These are phyloP conservation scores for Drosophila acutilabella DNA, from an alignment of 2,888 invertebrate genomes.

Conservation along the genomic window DNA sequence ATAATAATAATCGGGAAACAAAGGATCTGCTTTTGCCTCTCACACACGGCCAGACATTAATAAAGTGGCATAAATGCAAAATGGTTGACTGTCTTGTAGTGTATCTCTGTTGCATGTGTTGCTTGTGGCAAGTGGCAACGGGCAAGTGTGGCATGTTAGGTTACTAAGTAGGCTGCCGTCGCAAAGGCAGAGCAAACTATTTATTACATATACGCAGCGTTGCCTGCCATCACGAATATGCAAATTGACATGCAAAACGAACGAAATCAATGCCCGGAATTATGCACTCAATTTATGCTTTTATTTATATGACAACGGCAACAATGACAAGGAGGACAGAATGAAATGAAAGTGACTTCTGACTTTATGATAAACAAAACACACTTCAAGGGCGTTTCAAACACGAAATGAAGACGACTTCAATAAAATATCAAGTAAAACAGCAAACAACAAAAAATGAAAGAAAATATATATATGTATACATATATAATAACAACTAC, in stretches of 20 bases:
- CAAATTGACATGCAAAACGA: slow-evolving; percentile 55
- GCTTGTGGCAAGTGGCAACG: slow-evolving; percentile 3
- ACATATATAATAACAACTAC: slow-evolving; percentile 6
- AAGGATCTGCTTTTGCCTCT: slow-evolving; percentile 47
- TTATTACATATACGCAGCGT: slow-evolving; percentile 56
- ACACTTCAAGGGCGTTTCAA: slow-evolving; percentile 38
- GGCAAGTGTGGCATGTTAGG: slow-evolving; percentile 29
- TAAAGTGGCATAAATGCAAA: slow-evolving; percentile 40
- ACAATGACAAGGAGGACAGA: not conserved
- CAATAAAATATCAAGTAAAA: slow-evolving; percentile 30
- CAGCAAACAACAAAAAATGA: slow-evolving; percentile 1
- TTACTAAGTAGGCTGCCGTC: slow-evolving; percentile 1
- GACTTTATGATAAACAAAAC: slow-evolving; percentile 57
- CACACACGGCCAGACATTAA: slow-evolving; percentile 30
- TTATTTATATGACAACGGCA: slow-evolving; percentile 52
- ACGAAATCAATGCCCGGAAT: slow-evolving; percentile 59
- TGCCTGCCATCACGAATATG: slow-evolving; percentile 38
- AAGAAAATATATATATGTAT: no score
- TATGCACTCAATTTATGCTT: slow-evolving; percentile 51
- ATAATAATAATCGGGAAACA: slow-evolving; percentile 72
- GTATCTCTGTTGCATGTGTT: slow-evolving; percentile 48
- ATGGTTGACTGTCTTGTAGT: slow-evolving; percentile 23
- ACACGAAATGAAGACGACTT: slow-evolving; percentile 41
- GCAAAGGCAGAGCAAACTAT: slow-evolving; percentile 11
- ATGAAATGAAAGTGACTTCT: slow-evolving; percentile 10